Evolutionary conservation across 2,888 invertebrate species (phyloP).

Genomic region (Macaria liturata): DNA sequence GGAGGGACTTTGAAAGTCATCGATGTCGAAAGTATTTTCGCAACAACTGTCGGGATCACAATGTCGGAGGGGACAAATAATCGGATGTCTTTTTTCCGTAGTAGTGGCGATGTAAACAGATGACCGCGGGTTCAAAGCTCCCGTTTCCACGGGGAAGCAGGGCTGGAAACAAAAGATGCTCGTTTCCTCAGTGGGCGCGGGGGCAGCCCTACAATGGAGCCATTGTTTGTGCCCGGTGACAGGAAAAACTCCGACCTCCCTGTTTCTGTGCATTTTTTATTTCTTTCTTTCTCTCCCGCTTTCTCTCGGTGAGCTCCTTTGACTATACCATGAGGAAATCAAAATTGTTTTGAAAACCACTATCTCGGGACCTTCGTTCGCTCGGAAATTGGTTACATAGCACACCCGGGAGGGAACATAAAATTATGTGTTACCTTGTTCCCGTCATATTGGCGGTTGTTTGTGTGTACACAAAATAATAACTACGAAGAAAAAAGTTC

Average conservation of each 20-base stretch:
- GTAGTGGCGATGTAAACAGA: conserved; percentile 74
- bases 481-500: conserved; percentile 18
- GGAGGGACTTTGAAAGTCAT: conserved; percentile 22
- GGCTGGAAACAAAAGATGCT: conserved; percentile 80
- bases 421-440: conserved; percentile 3
- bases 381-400: conserved; percentile 9
- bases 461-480: conserved; percentile 3
- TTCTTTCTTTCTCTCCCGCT: conserved; percentile 63
- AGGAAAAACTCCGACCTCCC: conserved; percentile 83
- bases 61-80: conserved; percentile 45
- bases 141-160: conserved; percentile 65
- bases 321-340: conserved; percentile 69
- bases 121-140: conserved; percentile 79
- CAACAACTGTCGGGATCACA: conserved; percentile 16
- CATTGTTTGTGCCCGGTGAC: conserved; percentile 83
- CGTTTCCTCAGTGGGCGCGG: conserved; percentile 72
- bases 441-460: neutral
- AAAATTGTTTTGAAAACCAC: conserved; percentile 67
- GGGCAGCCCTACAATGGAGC: conserved; percentile 68
- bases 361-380: conserved; percentile 45
- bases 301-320: conserved; percentile 73
- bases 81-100: conserved; percentile 63
- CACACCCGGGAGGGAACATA: conserved; percentile 9
- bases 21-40: conserved; percentile 26
- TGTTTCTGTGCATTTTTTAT: conserved; percentile 82